A percentile compares a stretch with the other conserved stretches of the same genome.
phyloP scores from a whole-genome alignment of 2,113 vertebrate genomes.

The Procavia capensis region DNA sequence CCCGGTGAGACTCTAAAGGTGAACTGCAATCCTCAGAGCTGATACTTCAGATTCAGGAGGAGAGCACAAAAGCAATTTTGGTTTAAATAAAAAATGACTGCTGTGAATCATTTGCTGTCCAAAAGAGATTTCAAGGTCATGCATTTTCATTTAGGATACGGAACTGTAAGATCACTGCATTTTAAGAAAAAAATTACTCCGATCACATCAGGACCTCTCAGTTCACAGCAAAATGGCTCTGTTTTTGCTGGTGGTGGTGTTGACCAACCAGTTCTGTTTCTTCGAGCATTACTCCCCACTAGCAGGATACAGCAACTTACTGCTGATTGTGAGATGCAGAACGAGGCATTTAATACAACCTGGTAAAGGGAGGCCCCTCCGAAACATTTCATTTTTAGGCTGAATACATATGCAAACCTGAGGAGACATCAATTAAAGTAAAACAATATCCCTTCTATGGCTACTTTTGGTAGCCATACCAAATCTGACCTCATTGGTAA shows the following conservation, averaged over 20 bases:
- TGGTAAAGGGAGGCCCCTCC: not conserved
- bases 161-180: slow-evolving; percentile 24
- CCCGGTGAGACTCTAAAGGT: not conserved
- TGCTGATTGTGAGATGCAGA: not conserved
- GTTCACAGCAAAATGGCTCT: slow-evolving; percentile 37
- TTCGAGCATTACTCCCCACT: too few species aligned
- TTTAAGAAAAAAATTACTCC: not conserved
- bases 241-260: slow-evolving; percentile 15
- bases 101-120: slow-evolving; percentile 42
- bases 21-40: slow-evolving; percentile 24
- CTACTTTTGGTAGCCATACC: too few species aligned
- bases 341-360: not conserved
- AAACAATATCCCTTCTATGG: too few species aligned
- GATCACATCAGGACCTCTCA: not conserved
- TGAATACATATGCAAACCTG: not conserved
- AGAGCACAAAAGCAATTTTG: not conserved
- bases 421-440: not conserved
- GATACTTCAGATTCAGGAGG: not conserved
- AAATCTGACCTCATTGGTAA: not conserved
- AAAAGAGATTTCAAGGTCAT: slow-evolving; percentile 52
- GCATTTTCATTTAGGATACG: slow-evolving; percentile 32
- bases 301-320: not conserved
- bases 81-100: too few species aligned
- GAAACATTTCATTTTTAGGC: slow-evolving; percentile 19
- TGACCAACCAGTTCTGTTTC: not conserved